Conservation (phyloP, 92 coral and sea anemone genomes). For the Virgularia gustaviana region DNA sequence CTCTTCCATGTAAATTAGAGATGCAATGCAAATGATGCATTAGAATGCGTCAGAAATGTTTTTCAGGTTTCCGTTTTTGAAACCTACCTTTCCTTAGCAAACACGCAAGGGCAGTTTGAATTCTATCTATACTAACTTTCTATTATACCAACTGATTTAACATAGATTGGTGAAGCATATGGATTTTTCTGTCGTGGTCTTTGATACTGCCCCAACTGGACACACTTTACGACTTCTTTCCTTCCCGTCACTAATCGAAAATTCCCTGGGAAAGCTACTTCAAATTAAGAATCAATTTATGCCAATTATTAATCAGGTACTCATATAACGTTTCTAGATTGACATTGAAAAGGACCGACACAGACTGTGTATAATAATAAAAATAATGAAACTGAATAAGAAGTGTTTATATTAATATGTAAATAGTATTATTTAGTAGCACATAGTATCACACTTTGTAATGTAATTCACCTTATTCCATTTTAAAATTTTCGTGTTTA, state of each 20-base stretch:
- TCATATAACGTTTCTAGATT: not conserved
- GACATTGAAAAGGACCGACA: too few species aligned
- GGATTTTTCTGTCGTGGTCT: slow-evolving; percentile 95
- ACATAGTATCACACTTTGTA: too few species aligned
- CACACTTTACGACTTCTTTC: slow-evolving; percentile 88
- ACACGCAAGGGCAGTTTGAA: too few species aligned
- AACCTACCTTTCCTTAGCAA: too few species aligned
- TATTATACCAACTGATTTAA: slow-evolving; percentile 3
- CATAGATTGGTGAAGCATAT: slow-evolving; percentile 83
- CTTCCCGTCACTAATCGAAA: slow-evolving; percentile 93
- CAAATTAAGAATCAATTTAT: slow-evolving; percentile 80
- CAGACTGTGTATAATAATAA: too few species aligned
- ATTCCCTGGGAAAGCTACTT: slow-evolving; percentile 89
- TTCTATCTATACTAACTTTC: not conserved
- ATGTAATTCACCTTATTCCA: too few species aligned
- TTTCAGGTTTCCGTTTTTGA: not conserved
- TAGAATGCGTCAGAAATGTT: not conserved
- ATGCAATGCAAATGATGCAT: not conserved
- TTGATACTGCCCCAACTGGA: slow-evolving; percentile 99
- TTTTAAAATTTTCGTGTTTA: too few species aligned
- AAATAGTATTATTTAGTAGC: too few species aligned
- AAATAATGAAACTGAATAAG: too few species aligned
- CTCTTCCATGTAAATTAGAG: too few species aligned
- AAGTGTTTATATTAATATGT: too few species aligned
- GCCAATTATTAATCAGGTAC: slow-evolving; percentile 88